These are phyloP conservation scores for Linnaemya tessellans DNA, from an alignment of 2,888 invertebrate species.

Conservation along the genomic window DNA sequence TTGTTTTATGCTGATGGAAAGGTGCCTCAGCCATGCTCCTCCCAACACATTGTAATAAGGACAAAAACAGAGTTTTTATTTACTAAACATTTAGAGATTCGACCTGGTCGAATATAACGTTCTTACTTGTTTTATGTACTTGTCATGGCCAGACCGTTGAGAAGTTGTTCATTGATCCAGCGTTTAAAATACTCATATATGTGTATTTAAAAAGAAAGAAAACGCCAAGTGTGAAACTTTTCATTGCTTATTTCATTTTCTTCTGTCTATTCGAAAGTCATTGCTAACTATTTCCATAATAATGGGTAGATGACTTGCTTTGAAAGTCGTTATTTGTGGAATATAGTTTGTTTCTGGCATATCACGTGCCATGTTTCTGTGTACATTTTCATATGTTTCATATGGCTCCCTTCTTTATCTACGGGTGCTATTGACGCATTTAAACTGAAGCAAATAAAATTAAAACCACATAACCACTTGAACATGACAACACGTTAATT, in stretches of 20 bases:
- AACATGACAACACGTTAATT: conserved; percentile 3
- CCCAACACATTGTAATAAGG: too few species aligned
- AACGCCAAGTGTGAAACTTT: background rate
- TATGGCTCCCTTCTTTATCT: background rate
- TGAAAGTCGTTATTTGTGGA: conserved; percentile 1
- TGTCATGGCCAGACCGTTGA: background rate
- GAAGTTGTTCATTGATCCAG: background rate
- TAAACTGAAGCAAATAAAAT: background rate
- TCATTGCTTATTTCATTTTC: background rate
- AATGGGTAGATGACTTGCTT: background rate
- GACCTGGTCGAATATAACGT: too few species aligned
- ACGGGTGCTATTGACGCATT: background rate
- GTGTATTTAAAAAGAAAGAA: background rate
- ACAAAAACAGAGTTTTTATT: too few species aligned
- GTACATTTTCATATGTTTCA: background rate
- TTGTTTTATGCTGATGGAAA: too few species aligned
- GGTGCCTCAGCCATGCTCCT: too few species aligned
- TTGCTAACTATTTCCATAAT: conserved; percentile 36
- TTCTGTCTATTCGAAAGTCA: background rate
- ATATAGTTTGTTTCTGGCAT: conserved; percentile 16
- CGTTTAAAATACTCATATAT: background rate
- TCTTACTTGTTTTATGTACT: too few species aligned
- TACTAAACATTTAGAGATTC: too few species aligned
- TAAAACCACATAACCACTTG: conserved; percentile 1
- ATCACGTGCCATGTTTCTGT: conserved; percentile 10